Evolutionary conservation across 2,113 vertebrate species (phyloP).

Genomic region (Progne subis): DNA sequence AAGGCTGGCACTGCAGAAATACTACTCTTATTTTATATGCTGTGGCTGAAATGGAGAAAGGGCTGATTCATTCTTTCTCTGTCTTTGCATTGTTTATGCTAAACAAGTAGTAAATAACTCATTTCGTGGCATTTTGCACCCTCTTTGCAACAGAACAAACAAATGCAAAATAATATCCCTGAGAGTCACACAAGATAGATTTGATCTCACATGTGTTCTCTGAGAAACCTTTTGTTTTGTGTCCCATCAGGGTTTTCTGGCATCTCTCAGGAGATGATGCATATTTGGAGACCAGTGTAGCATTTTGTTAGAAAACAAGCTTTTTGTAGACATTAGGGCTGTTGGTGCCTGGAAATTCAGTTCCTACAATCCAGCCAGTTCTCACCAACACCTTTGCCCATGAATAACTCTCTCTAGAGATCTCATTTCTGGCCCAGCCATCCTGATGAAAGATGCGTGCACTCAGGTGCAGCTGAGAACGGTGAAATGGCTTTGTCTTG

Average conservation of each 20-base stretch:
- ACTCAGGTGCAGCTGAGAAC: background rate
- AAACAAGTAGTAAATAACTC: background rate
- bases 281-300: background rate
- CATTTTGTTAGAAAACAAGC: background rate
- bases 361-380: background rate
- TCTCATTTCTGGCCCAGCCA: background rate
- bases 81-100: background rate
- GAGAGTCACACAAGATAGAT: background rate
- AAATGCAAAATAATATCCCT: background rate
- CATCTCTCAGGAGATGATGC: background rate
- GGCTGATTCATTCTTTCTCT: background rate
- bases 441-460: background rate
- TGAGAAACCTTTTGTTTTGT: background rate
- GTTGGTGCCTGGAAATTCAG: background rate
- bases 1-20: background rate
- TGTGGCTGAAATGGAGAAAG: background rate
- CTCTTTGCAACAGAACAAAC: background rate
- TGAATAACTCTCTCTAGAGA: background rate
- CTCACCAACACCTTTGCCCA: background rate
- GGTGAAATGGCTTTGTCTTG: background rate
- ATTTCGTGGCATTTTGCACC: background rate
- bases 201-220: background rate
- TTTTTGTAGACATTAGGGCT: background rate
- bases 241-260: background rate
- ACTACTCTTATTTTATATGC: background rate